Base-by-base conservation (phyloP, 2,888 invertebrate species). In the Nemapogon koenigi region DNA sequence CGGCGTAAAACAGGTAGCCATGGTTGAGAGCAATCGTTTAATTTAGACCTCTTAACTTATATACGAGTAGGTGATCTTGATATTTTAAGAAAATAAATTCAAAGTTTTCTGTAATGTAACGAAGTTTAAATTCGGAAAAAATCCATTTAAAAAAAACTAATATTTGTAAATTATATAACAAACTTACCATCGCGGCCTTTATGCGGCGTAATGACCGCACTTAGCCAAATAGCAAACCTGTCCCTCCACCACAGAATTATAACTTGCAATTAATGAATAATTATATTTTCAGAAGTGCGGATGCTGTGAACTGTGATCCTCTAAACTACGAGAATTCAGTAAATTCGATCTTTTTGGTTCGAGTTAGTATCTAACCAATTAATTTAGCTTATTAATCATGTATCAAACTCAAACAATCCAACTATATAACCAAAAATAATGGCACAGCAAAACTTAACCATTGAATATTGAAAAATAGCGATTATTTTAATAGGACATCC, bases 401-500 rank as follows among this genome's bases (percentile, higher is more conserved):
- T 61, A 62, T 60, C 69, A 68, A 68, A 36, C 37, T 37, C 10
- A 11, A 4, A 42, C 10, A 22, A 22, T 32, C 39, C 13, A 30
- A 3, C 37, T 43, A 45, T 31, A 48, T 47, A 43, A 37, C 47
- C 52, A 55, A 60, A 38, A 59, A 57, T 50, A 54, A 51, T 50
- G 45, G 50, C 46, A 52, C 55, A 53, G 27, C 40, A 55, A 57
- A 56, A 55, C 52, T 59, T 66, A 66, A 67, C 60, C 62, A 52
- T 51, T 62, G 65, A 62, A 72, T 69, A 72, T 69, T 73, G 71
- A 69, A 72, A 67, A 61, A 61, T 61, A 55, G 49, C 62, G 54
- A 73, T 73, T 75, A 75, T 68, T 73, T 72, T 75, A 76, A 75
- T 73, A 70, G 66, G 59, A 72, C 68, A 70, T 72, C 71, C 70